Evolutionary conservation across 2,888 invertebrate genomes (phyloP).

Genomic region (Drosophila ezoana): DNA sequence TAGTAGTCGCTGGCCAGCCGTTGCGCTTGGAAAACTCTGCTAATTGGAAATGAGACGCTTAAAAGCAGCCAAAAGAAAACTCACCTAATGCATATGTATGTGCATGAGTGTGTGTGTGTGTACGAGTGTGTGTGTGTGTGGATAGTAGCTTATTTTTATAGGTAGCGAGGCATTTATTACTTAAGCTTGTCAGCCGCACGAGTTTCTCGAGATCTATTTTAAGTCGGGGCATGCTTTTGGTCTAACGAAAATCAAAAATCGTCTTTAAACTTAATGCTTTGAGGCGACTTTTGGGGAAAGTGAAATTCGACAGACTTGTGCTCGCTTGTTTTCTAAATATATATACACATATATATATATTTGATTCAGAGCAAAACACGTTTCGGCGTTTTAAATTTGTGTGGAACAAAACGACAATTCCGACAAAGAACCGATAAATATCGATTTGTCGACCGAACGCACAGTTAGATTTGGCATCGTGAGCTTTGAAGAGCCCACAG

Average conservation of each 20-base stretch:
- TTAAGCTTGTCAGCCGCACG: neutral
- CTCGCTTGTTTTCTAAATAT: too few species aligned
- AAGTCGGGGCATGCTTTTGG: conserved; percentile 8
- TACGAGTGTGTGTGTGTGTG: neutral
- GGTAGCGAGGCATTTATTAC: neutral
- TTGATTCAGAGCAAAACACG: conserved; percentile 1
- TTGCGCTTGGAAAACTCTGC: conserved; percentile 58
- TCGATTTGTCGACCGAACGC: conserved; percentile 12
- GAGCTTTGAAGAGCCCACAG: neutral
- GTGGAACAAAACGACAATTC: too few species aligned
- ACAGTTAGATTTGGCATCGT: neutral
- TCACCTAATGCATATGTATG: conserved; percentile 42
- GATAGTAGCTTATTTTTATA: conserved; percentile 11
- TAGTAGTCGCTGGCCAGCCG: conserved; percentile 52
- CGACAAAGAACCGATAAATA: neutral
- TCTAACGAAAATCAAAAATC: conserved; percentile 42
- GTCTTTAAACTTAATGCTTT: conserved; percentile 38
- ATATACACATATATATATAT: too few species aligned
- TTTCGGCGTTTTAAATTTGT: neutral
- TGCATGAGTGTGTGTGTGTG: too few species aligned
- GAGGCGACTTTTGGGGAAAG: conserved; percentile 39
- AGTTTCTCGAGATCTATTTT: conserved; percentile 12
- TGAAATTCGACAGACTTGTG: conserved; percentile 41
- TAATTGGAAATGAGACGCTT: conserved; percentile 64
- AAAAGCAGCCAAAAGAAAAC: conserved; percentile 44